Evolutionary conservation across 2,113 vertebrate genomes (phyloP).

Genomic region (Leptobrachium leishanense): DNA sequence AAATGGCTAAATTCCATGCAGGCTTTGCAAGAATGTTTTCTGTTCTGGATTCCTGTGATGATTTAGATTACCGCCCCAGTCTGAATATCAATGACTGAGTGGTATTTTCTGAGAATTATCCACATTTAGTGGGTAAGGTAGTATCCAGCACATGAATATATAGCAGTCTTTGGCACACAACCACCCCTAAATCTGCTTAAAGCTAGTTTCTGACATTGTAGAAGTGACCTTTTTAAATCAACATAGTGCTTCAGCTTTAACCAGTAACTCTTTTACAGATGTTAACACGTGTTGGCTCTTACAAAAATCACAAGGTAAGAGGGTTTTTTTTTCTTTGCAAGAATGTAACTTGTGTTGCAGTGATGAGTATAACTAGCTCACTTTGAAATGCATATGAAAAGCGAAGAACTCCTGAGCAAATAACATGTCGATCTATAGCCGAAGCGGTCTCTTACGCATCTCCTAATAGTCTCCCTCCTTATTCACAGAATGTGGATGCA

Average conservation of each 20-base stretch:
- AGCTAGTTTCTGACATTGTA: neutral
- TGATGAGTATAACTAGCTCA: conserved; percentile 80
- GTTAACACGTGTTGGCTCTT: no score
- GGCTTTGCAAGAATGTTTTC: no score
- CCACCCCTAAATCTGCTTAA: neutral
- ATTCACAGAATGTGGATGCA: no score
- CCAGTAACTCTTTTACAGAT: neutral
- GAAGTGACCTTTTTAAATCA: neutral
- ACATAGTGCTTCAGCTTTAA: neutral
- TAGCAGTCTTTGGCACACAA: conserved; percentile 29
- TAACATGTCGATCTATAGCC: neutral
- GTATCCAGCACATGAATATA: no score
- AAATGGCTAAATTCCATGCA: no score
- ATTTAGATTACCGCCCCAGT: conserved; percentile 64
- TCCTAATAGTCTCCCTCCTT: neutral
- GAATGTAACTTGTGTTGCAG: conserved; percentile 32
- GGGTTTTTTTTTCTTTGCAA: neutral
- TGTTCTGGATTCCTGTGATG: neutral
- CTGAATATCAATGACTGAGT: conserved; percentile 59
- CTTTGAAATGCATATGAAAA: conserved; percentile 75
- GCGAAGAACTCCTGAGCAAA: conserved; percentile 68
- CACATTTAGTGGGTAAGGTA: no score
- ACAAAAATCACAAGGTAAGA: neutral
- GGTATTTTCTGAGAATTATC: conserved; percentile 43
- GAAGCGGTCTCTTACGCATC: neutral